Base-by-base conservation (phyloP, 2,888 invertebrate species). In the Operophtera brumata region DNA sequence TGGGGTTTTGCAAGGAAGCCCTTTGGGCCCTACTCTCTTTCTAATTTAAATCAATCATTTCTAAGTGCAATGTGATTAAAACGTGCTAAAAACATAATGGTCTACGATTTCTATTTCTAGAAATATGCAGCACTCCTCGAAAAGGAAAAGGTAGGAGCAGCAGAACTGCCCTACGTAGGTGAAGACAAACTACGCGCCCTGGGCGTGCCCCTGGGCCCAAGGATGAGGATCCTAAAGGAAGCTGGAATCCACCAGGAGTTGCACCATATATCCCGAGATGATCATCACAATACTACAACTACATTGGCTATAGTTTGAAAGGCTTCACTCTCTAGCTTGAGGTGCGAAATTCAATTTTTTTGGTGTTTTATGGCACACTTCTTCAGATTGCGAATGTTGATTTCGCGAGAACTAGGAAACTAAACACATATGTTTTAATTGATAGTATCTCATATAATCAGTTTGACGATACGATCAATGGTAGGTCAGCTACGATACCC, bases 161-260 rank as follows among this genome's bases (percentile, higher is more conserved):
- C 97, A 30, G 97, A 97, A 80, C 87, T 97, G 55, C 97, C 97
- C 0, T 97, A 97, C 87, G 91, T 97, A 64, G 96, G 95, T 0
- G 97, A 97, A 77, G 97, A 97, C 67, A 92, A 96, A 53, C 90
- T 97, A 5, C 93, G 96, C 66, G 96, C 96, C 55, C 93, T 97
- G 75, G 97, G 97, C 0, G 94, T 97, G n/a, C 97, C 97, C 0
- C 89, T 97, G 69, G 97, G 97, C 8, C 97, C 97, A 1, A 84
- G 97, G 61, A 91, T 97, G 73, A 92, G 97, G 71, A 97, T 97
- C 70, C 91, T 97, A 58, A 96, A 96, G 82, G 97, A 97, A 78
- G 96, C 96, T 71, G 87, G 94, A 87, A 78, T 93, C 73, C 87
- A 86, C 52, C 84, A 84, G 53, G 81, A 92, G 74, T 61, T 93